Conservation (phyloP, 2,888 invertebrate species). For the Drosophila ezoana region DNA sequence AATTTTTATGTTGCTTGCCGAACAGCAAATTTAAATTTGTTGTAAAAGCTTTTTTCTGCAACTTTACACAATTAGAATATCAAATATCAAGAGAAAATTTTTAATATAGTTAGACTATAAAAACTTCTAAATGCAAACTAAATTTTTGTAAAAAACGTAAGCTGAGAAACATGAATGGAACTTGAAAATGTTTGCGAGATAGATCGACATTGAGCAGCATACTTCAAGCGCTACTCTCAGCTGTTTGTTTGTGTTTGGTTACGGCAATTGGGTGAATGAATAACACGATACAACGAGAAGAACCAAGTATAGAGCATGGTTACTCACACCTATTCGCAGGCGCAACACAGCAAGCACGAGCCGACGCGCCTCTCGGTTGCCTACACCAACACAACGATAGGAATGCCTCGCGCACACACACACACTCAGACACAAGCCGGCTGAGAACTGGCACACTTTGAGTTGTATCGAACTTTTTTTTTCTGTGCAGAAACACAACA, state of each 20-base stretch:
- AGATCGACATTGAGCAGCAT: neutral
- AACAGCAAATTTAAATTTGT: too few species aligned
- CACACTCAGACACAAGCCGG: constrained; percentile 30
- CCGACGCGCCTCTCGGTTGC: constrained; percentile 55
- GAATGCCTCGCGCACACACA: constrained; percentile 28
- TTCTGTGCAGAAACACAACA: constrained; percentile 44
- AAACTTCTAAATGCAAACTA: too few species aligned
- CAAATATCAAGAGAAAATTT: too few species aligned
- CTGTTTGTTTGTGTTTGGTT: neutral
- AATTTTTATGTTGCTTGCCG: too few species aligned
- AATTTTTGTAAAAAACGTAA: too few species aligned
- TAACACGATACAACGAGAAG: constrained; percentile 14
- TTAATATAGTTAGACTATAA: too few species aligned
- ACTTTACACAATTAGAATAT: too few species aligned
- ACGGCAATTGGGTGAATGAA: constrained; percentile 24
- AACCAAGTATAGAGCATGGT: constrained; percentile 5
- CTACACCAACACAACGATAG: constrained; percentile 37
- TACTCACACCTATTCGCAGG: constrained; percentile 41
- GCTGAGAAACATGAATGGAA: too few species aligned
- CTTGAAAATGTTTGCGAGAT: neutral
- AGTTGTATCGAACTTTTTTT: constrained; percentile 66
- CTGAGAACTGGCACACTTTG: constrained; percentile 65
- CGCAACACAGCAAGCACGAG: constrained; percentile 36
- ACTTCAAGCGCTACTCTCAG: neutral
- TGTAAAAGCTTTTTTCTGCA: too few species aligned